Percentiles rank a stretch among this genome's conserved stretches.
These are phyloP conservation scores for Myodes glareolus DNA, from an alignment of 2,113 vertebrate species.

Conservation along the genomic window DNA sequence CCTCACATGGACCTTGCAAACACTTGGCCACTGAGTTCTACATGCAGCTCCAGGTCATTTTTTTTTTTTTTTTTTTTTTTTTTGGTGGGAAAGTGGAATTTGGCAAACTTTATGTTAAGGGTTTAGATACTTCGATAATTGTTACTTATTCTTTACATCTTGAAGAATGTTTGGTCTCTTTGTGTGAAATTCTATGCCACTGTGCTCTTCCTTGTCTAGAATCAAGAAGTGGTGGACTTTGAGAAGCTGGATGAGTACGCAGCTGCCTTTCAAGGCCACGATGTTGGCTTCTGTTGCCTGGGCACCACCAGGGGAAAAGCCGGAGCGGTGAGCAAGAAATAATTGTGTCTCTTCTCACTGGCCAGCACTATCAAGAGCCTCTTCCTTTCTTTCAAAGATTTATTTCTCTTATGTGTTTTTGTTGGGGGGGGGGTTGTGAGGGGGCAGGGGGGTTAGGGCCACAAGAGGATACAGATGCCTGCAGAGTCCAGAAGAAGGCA, in stretches of 20 bases:
- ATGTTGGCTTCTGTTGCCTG: slow-evolving; percentile 94
- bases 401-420: not conserved
- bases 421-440: accelerated
- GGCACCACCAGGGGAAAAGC: slow-evolving; percentile 90
- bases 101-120: not conserved
- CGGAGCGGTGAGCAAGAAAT: slow-evolving; percentile 85
- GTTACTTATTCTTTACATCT: slow-evolving; percentile 42
- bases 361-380: not conserved
- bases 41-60: not conserved
- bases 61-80: not conserved
- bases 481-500: not conserved
- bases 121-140: not conserved
- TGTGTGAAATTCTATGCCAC: not conserved
- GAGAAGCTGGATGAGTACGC: slow-evolving; percentile 88
- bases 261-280: slow-evolving; percentile 87
- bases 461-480: not conserved
- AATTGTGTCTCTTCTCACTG: not conserved
- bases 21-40: not conserved
- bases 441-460: not conserved
- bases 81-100: slow-evolving; percentile 24
- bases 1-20: not conserved
- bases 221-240: slow-evolving; percentile 93
- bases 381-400: not conserved
- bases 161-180: not conserved
- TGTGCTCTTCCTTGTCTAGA: slow-evolving; percentile 79